Base-by-base conservation (phyloP, 2,113 vertebrate species). In the Anseranas semipalmata region DNA sequence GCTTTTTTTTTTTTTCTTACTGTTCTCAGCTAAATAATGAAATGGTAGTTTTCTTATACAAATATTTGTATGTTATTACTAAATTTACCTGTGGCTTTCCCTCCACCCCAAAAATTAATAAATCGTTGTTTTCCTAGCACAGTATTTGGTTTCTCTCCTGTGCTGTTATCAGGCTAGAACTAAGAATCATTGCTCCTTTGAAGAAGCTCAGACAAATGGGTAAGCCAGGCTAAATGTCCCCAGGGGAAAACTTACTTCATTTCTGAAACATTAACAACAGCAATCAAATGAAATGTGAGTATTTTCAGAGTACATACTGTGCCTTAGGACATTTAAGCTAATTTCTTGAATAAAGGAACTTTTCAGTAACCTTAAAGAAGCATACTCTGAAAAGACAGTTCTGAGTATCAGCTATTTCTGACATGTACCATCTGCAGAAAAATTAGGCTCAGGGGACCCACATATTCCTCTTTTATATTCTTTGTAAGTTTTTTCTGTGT, bases 271-370 rank as follows among this genome's bases (percentile, higher is more conserved):
- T 97, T 97, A 97, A 96, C 96, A 97, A 94, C 97, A 96, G 96
- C 96, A 97, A 97, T 97, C 97, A 97, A 97, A 96, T 96, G 97
- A 97, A 97, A 97, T 97, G 97, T 97, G 96, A 97, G 96, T 95
- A 95, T 96, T 97, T 97, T 96, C 91, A 97, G 96, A 95, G 96
- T 96, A 97, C 97, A 97, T 97, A 95, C 94, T 94, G 93, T 97
- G 97, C 97, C 97, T 93, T 90, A 96, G 97, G 97, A 97, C 93
- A 96, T 97, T 95, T 97, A 93, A 89, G 94, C 96, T 97, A 94
- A 96, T 97, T 97, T 97, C 94, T 97, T 76, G 93, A 94, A 97
- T 97, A 97, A 97, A 97, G 87, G 89, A 96, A 96, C 97, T 97
- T 97, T 97, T 97, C 97, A 97, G 93, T 92, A 96, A 88, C 85